Conservation (phyloP, 2,797 vertebrate genomes). For the Sphenodon punctatus region DNA sequence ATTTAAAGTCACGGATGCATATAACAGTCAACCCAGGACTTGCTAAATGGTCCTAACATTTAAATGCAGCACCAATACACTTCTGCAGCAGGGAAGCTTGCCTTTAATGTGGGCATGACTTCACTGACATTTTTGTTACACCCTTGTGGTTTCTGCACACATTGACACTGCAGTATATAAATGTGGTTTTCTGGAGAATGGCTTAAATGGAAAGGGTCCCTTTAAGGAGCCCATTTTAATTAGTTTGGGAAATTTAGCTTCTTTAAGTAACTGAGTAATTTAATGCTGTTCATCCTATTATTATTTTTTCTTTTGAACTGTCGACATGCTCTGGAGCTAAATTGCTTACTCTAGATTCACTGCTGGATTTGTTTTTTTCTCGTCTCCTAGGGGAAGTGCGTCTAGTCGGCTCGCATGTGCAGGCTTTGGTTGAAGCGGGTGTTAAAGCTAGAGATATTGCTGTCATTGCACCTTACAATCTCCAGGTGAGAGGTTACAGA, state of each 20-base stretch:
- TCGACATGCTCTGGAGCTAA: neutral
- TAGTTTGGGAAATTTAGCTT: neutral
- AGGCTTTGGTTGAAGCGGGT: constrained; percentile 87
- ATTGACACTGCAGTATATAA: neutral
- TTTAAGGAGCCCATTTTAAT: neutral
- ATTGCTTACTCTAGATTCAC: neutral
- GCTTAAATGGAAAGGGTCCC: neutral
- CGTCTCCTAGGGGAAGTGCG: constrained; percentile 88
- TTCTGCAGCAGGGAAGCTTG: neutral
- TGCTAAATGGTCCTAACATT: neutral
- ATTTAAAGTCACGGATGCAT: too few species aligned
- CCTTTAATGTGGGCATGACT: neutral
- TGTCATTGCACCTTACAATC: constrained; percentile 93
- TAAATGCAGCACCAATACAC: neutral
- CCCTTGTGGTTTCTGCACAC: neutral
- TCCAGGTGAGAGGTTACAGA: constrained; percentile 82
- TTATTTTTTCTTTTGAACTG: neutral
- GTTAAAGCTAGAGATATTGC: constrained; percentile 88
- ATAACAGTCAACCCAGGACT: neutral
- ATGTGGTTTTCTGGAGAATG: neutral
- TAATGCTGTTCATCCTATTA: neutral
- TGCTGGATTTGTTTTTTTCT: neutral
- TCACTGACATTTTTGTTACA: neutral
- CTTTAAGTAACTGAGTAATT: neutral
- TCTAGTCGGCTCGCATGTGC: constrained; percentile 86